phyloP scores from a whole-genome alignment of 2,797 vertebrate species.

The Phalanger gymnotis region DNA sequence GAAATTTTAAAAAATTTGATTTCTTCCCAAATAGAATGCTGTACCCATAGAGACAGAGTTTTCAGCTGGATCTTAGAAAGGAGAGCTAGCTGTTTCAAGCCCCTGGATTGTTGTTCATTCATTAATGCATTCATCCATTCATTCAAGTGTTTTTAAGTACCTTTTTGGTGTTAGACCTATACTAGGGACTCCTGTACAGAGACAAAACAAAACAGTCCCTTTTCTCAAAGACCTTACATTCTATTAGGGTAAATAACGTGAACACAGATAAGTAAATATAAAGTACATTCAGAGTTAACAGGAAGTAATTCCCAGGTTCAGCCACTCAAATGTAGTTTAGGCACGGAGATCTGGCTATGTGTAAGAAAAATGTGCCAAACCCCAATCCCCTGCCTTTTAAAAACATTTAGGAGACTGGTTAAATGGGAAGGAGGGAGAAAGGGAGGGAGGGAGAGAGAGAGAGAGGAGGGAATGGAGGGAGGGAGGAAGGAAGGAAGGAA shows the following conservation, averaged over 20 bases:
- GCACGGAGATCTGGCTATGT: neutral
- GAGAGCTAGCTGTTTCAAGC: neutral
- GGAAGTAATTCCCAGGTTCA: neutral
- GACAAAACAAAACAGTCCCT: neutral
- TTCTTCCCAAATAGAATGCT: neutral
- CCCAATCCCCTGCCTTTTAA: neutral
- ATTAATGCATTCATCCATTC: neutral
- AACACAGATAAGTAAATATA: neutral
- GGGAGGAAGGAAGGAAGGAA: too few relatives aligned
- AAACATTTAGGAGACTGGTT: neutral
- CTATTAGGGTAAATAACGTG: neutral
- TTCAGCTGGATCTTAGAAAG: neutral
- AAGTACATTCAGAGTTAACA: neutral
- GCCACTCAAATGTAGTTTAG: neutral
- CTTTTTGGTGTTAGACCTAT: neutral
- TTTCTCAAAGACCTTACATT: neutral
- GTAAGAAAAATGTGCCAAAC: neutral
- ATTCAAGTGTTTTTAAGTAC: slow-evolving; percentile 17
- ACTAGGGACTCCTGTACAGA: neutral
- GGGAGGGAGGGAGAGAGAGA: too few relatives aligned
- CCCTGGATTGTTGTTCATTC: neutral
- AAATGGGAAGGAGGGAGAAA: neutral
- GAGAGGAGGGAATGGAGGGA: too few relatives aligned
- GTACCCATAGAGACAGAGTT: neutral
- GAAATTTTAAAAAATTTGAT: neutral